Evolutionary conservation across 2,113 vertebrate genomes (phyloP), one percentile per base, ranked within the genome.

Genomic region (Tinamus guttatus): DNA sequence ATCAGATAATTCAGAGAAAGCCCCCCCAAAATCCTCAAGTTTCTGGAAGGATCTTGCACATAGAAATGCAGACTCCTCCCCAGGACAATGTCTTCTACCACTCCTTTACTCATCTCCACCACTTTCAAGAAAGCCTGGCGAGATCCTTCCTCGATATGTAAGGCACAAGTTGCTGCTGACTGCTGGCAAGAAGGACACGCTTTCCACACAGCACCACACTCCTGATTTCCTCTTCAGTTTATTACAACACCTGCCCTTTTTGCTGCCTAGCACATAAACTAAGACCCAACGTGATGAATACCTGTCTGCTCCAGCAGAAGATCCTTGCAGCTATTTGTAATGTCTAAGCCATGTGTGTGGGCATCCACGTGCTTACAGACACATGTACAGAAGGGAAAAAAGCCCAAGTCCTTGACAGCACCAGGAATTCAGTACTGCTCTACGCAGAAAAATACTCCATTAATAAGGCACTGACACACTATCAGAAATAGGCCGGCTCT

Each of bases 271-370:
- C 81, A 69, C 68, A 32, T 32, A 70, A 64, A 14, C 76, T 9
- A 15, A 64, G 13, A 9, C 7, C 24, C 4, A 17, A 13, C 43
- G 7, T 18, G 36, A 24, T 47, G 32, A 41, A 25, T 4, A 70
- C 22, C 56, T 10, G 2, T 0, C 15, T 21, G 32, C 21, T 41
- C 43, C 1, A 49, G 34, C 63, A 80, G 34, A 4, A 65, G 11
- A 17, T 3, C 62, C 32, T 56, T 70, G 19, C 49, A 71, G 2
- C 18, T 14, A 1, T 41, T 19, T 69, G 6, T 15, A 7, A 15
- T 6, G 38, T 8, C 4, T 24, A 7, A 8, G 6, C 24, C 4
- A 4, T 9, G 19, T 9, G 6, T 0, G 0, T 30, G 16, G 7
- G 2, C 3, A 13, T 24, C 54, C 68, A 69, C 24, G 54, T 13